Conservation (phyloP, 2,888 invertebrate species). For the Megalurothrips usitatus region DNA sequence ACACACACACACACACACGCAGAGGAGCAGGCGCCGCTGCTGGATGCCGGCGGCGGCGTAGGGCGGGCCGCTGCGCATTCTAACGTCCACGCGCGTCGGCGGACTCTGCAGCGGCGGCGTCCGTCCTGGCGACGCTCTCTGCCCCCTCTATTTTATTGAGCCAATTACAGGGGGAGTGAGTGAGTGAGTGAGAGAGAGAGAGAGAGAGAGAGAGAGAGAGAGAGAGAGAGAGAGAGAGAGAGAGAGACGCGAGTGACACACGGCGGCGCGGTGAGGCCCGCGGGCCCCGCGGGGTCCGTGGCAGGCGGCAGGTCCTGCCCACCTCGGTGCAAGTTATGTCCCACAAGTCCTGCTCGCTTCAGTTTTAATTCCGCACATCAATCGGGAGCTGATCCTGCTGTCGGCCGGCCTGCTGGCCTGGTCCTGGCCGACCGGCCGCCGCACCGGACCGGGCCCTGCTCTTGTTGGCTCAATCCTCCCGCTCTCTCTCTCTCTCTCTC, state of each 20-base stretch:
- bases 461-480: background rate
- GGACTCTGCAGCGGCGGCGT: too few species aligned
- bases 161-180: background rate
- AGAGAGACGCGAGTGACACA: background rate
- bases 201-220: background rate
- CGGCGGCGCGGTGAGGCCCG: background rate
- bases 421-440: too few species aligned
- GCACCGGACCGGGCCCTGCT: too few species aligned
- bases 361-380: constrained; percentile 22
- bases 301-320: background rate
- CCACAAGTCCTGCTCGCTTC: constrained; percentile 8
- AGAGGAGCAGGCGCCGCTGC: too few species aligned
- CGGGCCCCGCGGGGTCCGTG: too few species aligned
- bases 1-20: too few species aligned
- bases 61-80: too few species aligned
- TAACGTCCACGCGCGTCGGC: too few species aligned
- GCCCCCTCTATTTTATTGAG: constrained; percentile 6
- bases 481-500: background rate
- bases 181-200: background rate
- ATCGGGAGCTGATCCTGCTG: constrained; percentile 14
- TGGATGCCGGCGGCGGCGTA: too few species aligned
- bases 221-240: constrained; percentile 6
- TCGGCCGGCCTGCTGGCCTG: too few species aligned
- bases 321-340: constrained; percentile 14
- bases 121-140: too few species aligned